These are phyloP conservation scores for Turritopsis dohrnii DNA, from an alignment of 30 jellyfish, hydroid and myxozoan genomes.

Conservation along the genomic window DNA sequence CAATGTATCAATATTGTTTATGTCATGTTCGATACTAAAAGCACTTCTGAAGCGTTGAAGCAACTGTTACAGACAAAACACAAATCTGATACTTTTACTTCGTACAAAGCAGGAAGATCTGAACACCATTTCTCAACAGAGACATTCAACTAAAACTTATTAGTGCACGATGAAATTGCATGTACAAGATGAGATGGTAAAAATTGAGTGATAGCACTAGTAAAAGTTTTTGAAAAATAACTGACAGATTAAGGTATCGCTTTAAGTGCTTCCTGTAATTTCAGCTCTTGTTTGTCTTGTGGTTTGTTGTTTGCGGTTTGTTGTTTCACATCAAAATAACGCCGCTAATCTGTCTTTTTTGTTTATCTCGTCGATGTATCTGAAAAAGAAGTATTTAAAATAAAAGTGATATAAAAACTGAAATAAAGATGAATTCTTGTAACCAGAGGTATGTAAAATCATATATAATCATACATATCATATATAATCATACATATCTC, in stretches of 20 bases:
- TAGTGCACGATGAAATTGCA: too few species aligned
- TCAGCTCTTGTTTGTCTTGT: neutral
- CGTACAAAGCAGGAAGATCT: too few species aligned
- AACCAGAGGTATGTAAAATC: neutral
- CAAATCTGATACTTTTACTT: too few species aligned
- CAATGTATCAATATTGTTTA: too few species aligned
- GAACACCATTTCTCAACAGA: too few species aligned
- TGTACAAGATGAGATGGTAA: too few species aligned
- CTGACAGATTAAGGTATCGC: neutral
- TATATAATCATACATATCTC: neutral
- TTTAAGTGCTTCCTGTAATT: neutral
- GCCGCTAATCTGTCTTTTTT: slow-evolving; percentile 25
- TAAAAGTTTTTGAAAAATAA: neutral
- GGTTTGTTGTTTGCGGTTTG: neutral
- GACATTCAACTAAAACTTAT: too few species aligned
- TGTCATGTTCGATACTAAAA: too few species aligned
- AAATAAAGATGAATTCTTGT: neutral
- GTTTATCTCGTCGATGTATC: slow-evolving; percentile 56
- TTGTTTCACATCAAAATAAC: slow-evolving; percentile 15
- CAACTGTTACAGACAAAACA: too few species aligned
- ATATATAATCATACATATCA: neutral
- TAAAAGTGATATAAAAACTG: neutral
- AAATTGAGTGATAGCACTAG: neutral
- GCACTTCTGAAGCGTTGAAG: too few species aligned
- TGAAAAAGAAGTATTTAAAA: neutral